phyloP scores from a whole-genome alignment of 2,113 vertebrate genomes.

The Indicator maculatus region DNA sequence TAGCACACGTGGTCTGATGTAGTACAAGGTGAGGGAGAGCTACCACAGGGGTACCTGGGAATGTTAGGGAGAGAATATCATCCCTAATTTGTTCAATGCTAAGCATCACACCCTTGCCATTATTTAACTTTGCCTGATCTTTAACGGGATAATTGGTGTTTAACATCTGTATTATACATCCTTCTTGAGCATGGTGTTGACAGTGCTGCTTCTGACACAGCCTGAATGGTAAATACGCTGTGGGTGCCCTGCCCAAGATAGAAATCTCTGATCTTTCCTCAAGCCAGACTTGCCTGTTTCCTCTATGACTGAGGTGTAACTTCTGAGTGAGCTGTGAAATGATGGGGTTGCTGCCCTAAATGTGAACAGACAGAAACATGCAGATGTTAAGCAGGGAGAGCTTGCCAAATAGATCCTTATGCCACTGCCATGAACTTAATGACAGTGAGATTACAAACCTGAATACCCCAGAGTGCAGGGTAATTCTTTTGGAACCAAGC shows the following conservation, averaged over 20 bases:
- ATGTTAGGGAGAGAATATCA: not conserved
- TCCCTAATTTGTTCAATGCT: slow-evolving; percentile 13
- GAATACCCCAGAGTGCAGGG: not conserved
- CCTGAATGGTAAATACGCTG: slow-evolving; percentile 35
- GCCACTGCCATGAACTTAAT: not conserved
- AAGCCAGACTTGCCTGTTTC: slow-evolving; percentile 44
- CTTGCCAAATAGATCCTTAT: slow-evolving; percentile 40
- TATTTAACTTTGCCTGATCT: slow-evolving; percentile 62
- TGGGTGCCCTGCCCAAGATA: slow-evolving; percentile 64
- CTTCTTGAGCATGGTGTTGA: slow-evolving; percentile 53
- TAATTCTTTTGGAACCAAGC: not conserved
- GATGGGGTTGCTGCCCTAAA: not conserved
- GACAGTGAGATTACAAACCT: not conserved
- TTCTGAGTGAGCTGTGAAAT: slow-evolving; percentile 35
- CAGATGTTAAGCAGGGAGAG: not conserved
- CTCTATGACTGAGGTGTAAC: slow-evolving; percentile 1
- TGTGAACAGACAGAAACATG: slow-evolving; percentile 21
- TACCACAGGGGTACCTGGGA: not conserved
- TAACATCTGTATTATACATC: slow-evolving; percentile 63
- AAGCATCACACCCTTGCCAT: slow-evolving; percentile 51
- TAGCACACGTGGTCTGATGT: not conserved
- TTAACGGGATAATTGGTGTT: slow-evolving; percentile 58
- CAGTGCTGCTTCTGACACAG: slow-evolving; percentile 39
- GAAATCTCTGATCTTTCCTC: slow-evolving; percentile 59
- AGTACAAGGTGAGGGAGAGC: not conserved